Percentiles rank a stretch among this genome's conserved stretches.
Evolutionary conservation across 2,888 invertebrate genomes (phyloP).

Genomic region (Erebia ligea): DNA sequence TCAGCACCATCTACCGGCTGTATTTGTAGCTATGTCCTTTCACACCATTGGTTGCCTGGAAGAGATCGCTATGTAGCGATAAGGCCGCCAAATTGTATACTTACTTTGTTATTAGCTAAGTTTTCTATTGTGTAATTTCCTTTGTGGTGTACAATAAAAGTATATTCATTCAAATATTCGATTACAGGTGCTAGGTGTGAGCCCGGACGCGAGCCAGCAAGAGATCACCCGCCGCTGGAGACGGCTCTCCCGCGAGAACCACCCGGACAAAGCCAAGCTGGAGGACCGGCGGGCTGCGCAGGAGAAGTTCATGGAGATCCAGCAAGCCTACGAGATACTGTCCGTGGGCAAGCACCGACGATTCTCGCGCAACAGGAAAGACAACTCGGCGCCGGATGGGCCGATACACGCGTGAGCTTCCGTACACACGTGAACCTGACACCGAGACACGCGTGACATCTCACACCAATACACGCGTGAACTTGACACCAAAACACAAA

Average conservation of each 20-base stretch:
- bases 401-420: constrained; percentile 46
- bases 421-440: not conserved
- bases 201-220: constrained; percentile 91
- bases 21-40: no score
- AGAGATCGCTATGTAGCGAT: no score
- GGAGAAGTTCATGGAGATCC: constrained; percentile 95
- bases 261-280: constrained; percentile 96
- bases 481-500: not conserved
- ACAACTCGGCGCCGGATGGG: constrained; percentile 57
- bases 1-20: no score
- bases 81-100: no score
- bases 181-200: constrained; percentile 87
- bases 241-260: constrained; percentile 91
- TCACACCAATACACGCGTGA: not conserved
- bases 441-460: not conserved
- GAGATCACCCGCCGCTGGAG: constrained; percentile 94
- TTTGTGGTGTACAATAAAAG: no score
- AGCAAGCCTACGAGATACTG: constrained; percentile 95
- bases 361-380: constrained; percentile 88
- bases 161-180: no score
- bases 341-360: constrained; percentile 92
- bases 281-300: constrained; percentile 87
- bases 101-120: no score
- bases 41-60: no score
- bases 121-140: no score